A percentile compares a stretch with the other conserved stretches of the same genome.
Evolutionary conservation across 2,113 vertebrate species (phyloP).

Genomic region (Poecilia latipinna): DNA sequence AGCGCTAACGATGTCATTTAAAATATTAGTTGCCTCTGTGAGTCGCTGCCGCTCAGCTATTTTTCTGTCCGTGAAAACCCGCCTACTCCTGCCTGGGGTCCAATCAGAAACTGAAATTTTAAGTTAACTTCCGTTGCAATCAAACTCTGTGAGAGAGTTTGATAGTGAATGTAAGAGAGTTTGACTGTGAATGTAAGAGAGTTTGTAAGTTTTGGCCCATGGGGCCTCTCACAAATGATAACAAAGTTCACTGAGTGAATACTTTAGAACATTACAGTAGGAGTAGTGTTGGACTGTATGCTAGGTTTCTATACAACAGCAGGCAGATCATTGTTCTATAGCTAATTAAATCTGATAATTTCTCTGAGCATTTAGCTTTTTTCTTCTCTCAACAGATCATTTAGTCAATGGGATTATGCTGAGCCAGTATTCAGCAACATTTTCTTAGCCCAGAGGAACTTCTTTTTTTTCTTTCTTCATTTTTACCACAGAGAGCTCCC

Average conservation of each 20-base stretch:
- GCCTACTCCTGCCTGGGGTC: no score
- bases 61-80: no score
- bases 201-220: no score
- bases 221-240: no score
- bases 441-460: constrained; percentile 61
- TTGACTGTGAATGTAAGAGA: no score
- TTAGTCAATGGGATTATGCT: constrained; percentile 48
- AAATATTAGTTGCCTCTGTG: no score
- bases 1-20: no score
- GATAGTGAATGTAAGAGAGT: no score
- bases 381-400: constrained; percentile 39
- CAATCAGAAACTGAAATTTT: no score
- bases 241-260: background rate
- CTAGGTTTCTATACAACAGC: constrained; percentile 31
- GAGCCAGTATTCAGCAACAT: constrained; percentile 49
- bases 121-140: no score
- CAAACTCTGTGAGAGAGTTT: no score
- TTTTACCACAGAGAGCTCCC: constrained; percentile 56
- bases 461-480: constrained; percentile 25
- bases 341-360: constrained; percentile 57
- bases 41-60: no score
- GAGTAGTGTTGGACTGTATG: constrained; percentile 14
- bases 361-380: constrained; percentile 28
- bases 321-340: constrained; percentile 41
- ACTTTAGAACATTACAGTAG: constrained; percentile 30